phyloP scores from a whole-genome alignment of 2,888 invertebrate species.

The Seira ritae region DNA sequence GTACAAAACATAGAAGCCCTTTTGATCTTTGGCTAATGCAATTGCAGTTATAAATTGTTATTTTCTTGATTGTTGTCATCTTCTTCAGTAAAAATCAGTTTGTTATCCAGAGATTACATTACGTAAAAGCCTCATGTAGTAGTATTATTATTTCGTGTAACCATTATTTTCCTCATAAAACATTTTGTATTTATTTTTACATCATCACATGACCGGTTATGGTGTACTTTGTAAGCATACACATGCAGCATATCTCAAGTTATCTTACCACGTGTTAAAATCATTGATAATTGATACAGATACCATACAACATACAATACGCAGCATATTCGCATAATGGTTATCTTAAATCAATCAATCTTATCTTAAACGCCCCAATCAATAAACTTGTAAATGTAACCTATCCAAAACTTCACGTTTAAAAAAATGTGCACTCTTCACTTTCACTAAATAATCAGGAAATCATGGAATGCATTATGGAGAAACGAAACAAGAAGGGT shows the following conservation, averaged over 20 bases:
- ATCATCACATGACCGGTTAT: conserved; percentile 24
- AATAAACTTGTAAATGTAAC: no score
- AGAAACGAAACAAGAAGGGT: not conserved
- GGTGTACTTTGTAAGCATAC: not conserved
- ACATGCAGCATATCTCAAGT: not conserved
- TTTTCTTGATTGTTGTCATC: not conserved
- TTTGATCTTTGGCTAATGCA: not conserved
- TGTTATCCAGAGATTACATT: not conserved
- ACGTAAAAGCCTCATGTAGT: no score
- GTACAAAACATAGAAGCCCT: conserved; percentile 27
- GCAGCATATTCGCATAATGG: no score
- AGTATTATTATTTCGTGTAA: not conserved
- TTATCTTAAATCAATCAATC: no score
- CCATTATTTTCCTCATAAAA: not conserved
- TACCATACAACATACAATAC: no score
- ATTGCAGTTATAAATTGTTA: not conserved
- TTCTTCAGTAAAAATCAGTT: conserved; percentile 1
- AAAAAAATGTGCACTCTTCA: not conserved
- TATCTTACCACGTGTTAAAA: not conserved
- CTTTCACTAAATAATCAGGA: not conserved
- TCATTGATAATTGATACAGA: no score
- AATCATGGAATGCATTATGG: not conserved
- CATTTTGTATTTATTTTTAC: conserved; percentile 1
- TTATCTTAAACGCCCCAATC: no score
- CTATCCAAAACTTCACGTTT: no score